Evolutionary conservation across 2,888 invertebrate genomes (phyloP).

Genomic region (Andrena chrysosceles): DNA sequence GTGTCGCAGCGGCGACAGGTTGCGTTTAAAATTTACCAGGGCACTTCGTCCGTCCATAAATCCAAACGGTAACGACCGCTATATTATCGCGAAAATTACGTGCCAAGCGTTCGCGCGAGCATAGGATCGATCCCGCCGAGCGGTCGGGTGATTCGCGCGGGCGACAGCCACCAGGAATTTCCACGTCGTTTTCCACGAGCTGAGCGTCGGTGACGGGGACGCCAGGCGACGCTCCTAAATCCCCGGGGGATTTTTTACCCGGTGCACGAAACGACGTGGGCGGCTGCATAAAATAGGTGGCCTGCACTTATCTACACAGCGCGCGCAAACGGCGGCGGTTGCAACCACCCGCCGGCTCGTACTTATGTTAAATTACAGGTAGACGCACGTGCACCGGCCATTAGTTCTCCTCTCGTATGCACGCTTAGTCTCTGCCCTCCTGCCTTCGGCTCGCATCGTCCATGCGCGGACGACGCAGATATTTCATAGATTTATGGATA

Average conservation of each 20-base stretch:
- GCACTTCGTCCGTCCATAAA: slow-evolving; percentile 13
- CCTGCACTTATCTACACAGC: slow-evolving; percentile 53
- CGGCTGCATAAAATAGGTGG: slow-evolving; percentile 63
- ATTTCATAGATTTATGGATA: slow-evolving; percentile 52
- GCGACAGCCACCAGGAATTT: slow-evolving; percentile 16
- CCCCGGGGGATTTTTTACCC: slow-evolving; percentile 31
- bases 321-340: slow-evolving; percentile 35
- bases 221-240: slow-evolving; percentile 48
- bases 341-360: slow-evolving; percentile 50
- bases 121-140: background rate
- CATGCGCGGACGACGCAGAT: slow-evolving; percentile 26
- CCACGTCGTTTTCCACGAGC: background rate
- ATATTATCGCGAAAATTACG: slow-evolving; percentile 44
- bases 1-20: slow-evolving; percentile 1
- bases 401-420: slow-evolving; percentile 64
- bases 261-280: slow-evolving; percentile 55
- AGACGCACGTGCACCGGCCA: slow-evolving; percentile 64
- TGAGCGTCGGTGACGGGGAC: background rate
- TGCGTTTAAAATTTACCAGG: slow-evolving; percentile 37
- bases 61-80: slow-evolving; percentile 28
- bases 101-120: slow-evolving; percentile 29
- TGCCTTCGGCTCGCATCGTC: slow-evolving; percentile 12
- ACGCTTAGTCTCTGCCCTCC: slow-evolving; percentile 23
- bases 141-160: slow-evolving; percentile 10
- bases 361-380: slow-evolving; percentile 72